Evolutionary conservation across 1,140 invertebrate genomes (phyloP), one percentile per base, ranked within the genome.

Genomic region (Steinernema feltiae): DNA sequence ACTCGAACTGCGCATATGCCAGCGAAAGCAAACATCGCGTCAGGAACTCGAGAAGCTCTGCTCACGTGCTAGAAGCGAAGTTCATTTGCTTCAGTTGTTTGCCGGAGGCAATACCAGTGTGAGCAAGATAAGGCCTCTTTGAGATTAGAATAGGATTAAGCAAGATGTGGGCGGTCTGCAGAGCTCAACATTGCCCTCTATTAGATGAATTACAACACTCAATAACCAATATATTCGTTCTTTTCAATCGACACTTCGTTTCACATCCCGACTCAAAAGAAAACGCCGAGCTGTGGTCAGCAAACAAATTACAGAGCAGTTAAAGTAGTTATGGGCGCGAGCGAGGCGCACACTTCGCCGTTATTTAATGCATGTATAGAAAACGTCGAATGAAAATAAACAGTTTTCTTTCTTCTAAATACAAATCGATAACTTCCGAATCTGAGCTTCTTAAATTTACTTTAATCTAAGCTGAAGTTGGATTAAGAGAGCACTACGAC

Each of bases 81-180:
- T 27, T 63, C 53, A 27, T 27, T 63, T 63, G 53, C 53, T 63
- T 3, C 24, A 27, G 53, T n/a, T 63, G 12, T 63, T 63, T 15
- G 53, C 53, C 12, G 24, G 24, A 27, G 12, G 53, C 53, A 63
- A 63, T 63, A 63, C 53, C 53, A 63, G 24, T 63, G 24, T 63
- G 2, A 21, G 53, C 53, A 63, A 63, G 53, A 63, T 63, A 63
- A 63, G 53, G 53, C 24, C 53, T 63, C 53, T 3, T 12, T 27
- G 53, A 63, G 53, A 63, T 63, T 63, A 63, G 53, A 63, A 63
- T 63, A 63, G 53, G 53, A 63, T 63, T 63, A 15, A 63, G 7
- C 53, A 27, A 63, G n/a, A 63, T 63, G 53, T 63, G 53, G 53
- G 53, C 53, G 53, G 12, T 12, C 53, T 15, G 12, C 53, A 63